phyloP scores from a whole-genome alignment of 2,888 invertebrate species.

The Ischnus inquisitorius region DNA sequence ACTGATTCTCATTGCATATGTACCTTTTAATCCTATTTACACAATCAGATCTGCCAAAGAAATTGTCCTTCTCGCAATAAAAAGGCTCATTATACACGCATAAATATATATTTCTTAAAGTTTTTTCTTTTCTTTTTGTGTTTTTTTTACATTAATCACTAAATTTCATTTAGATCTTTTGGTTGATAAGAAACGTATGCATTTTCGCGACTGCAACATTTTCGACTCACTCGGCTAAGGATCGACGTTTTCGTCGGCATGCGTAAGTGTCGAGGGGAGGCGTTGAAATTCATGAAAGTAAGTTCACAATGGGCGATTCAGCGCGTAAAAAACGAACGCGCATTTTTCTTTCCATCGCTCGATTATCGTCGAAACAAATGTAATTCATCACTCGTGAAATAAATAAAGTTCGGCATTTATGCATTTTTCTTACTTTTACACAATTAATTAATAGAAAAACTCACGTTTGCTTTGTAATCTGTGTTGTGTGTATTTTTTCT shows the following conservation, averaged over 20 bases:
- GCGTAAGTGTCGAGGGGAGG: conserved; percentile 11
- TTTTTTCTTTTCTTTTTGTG: background rate
- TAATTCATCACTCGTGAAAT: conserved; percentile 56
- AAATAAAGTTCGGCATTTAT: conserved; percentile 63
- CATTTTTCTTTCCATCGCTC: conserved; percentile 10
- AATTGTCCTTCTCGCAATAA: conserved; percentile 37
- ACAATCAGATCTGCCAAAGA: conserved; percentile 21
- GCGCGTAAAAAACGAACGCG: background rate
- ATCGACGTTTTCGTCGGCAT: conserved; percentile 2
- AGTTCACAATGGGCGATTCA: conserved; percentile 37
- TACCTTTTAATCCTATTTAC: conserved; percentile 54
- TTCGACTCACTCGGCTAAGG: background rate
- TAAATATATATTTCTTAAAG: too few relatives aligned
- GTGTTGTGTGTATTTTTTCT: conserved; percentile 1
- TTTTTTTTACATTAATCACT: background rate
- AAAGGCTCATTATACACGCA: conserved; percentile 11
- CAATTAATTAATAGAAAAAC: conserved; percentile 42
- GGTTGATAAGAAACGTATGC: conserved; percentile 34
- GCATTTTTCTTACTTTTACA: conserved; percentile 20
- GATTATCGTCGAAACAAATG: conserved; percentile 28
- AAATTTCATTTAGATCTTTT: conserved; percentile 2
- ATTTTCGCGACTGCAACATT: conserved; percentile 27
- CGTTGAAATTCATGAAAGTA: conserved; percentile 43
- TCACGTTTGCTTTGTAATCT: conserved; percentile 18
- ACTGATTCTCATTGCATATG: conserved; percentile 24